These are phyloP conservation scores for Triplophysa bombifrons DNA, from an alignment of 2,797 vertebrate species.

Conservation along the genomic window DNA sequence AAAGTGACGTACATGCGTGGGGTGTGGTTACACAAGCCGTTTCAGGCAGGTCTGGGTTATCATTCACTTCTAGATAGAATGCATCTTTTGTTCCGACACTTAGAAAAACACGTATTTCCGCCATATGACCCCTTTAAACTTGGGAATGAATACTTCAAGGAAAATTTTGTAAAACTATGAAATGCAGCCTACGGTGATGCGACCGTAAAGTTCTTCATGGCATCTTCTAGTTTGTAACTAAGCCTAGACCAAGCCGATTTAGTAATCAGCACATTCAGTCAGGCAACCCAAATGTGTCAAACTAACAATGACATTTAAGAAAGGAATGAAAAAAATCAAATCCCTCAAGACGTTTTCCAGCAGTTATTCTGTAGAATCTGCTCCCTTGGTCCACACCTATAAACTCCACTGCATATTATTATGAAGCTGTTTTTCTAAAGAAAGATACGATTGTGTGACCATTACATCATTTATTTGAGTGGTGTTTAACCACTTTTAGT, in stretches of 20 bases:
- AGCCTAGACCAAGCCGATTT: neutral
- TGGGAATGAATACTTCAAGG: slow-evolving; percentile 5
- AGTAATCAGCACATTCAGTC: slow-evolving; percentile 16
- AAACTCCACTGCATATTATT: neutral
- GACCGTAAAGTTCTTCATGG: neutral
- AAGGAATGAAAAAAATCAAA: slow-evolving; percentile 9
- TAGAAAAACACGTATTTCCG: too few relatives aligned
- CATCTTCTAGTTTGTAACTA: slow-evolving; percentile 5
- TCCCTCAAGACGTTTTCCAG: neutral
- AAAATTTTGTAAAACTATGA: neutral
- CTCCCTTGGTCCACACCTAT: neutral
- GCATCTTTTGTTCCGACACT: too few relatives aligned
- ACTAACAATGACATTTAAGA: slow-evolving; percentile 10
- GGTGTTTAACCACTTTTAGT: neutral
- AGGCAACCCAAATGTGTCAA: slow-evolving; percentile 31
- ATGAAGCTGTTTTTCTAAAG: neutral
- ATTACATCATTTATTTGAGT: neutral
- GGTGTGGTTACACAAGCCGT: too few relatives aligned
- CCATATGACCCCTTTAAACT: neutral
- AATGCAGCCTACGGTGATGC: neutral
- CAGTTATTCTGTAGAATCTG: neutral
- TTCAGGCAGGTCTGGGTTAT: too few relatives aligned
- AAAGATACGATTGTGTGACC: neutral
- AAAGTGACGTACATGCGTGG: too few relatives aligned
- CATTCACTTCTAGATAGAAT: too few relatives aligned